Base-by-base conservation (phyloP, 2,888 invertebrate species). In the Drosophila nr. fundita region DNA sequence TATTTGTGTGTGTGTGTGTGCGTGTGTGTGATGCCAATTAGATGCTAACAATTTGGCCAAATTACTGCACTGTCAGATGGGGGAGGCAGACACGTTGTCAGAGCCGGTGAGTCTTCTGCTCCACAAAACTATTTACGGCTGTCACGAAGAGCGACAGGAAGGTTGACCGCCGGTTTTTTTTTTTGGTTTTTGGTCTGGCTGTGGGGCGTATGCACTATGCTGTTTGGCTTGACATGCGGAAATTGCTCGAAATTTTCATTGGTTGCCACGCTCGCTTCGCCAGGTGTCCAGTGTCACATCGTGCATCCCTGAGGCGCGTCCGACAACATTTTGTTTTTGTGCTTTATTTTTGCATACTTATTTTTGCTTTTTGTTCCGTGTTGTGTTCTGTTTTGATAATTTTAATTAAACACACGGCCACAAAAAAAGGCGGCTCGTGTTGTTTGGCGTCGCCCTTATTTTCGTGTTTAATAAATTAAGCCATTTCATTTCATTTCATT, bases 381-480 rank as follows among this genome's bases (percentile, higher is more conserved):
- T 53, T 58, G 38, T 49, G 21, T 38, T 21, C 48, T 40, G 7
- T 63, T 64, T 64, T 64, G 52, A 60, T 70, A 77, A 77, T 82
- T 82, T 82, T 82, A 82, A 82, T 82, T 82, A 82, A 83, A 80
- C 63, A 61, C 58, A 70, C 62, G 60, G 48, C 55, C 58, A 66
- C 68, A 45, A 42, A 45, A 45, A 15, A 65, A 71, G 67, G 68
- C 61, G 60, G 68, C 63, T 11, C 2, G 8, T n/a, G 27, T 36
- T 38, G 29, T 15, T 58, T 49, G 63, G 49, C 60, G 68, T 71
- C 18, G 24, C 60, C 68, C 63, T 64, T 68, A 73, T 73, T 68
- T 70, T 80, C 58, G 65, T 81, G 67, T 75, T 80, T 82, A 83
- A 83, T 79, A 83, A 79, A 83, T 83, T 75, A 79, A 83, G 78